Base-by-base conservation (phyloP, 2,888 invertebrate genomes). In the Pterostichus madidus region DNA sequence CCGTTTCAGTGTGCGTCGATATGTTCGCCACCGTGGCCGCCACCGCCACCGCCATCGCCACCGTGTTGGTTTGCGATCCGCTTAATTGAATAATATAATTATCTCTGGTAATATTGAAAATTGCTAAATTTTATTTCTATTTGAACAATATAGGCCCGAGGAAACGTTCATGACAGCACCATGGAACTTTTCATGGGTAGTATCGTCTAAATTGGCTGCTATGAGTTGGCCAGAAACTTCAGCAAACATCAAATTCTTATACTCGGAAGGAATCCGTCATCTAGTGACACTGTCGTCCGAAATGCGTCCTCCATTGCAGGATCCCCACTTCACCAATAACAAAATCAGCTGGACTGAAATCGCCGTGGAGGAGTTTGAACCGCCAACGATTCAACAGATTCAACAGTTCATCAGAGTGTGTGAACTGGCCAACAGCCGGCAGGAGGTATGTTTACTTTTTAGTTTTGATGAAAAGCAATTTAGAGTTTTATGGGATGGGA, bases 161-260 rank as follows among this genome's bases (percentile, higher is more conserved):
- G 91, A 92, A 85, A 91, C 89, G 85, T 92, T 92, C 77, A 89
- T 91, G 1, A 92, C 92, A 84, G 92, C 92, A 5, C 94, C 94
- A 0, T 91, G 92, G 87, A 94, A 95, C 86, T 95, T 94, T 87
- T 94, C 94, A 0, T 95, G 95, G 95, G 91, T 95, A 0, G 92
- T 94, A 24, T 92, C 92, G 1, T 91, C 91, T 84, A 90, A 93
- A 86, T 86, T 95, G 64, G 94, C 95, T 11, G 94, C 93, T 0
- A 94, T 94, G 93, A 94, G 93, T 0, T 94, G 93, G 86, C 95
- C 95, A 0, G 91, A 92, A 68, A 92, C 92, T 83, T 90, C 91
- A 68, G 92, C 91, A 85, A 93, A 95, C 88, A 86, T 95, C 8
- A 90, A 92, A 81, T 95, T 91, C 88, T 88, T 95, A 17, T 89